These are phyloP conservation scores for Ylistrum balloti DNA, from an alignment of 1,140 invertebrate species.

Conservation along the genomic window DNA sequence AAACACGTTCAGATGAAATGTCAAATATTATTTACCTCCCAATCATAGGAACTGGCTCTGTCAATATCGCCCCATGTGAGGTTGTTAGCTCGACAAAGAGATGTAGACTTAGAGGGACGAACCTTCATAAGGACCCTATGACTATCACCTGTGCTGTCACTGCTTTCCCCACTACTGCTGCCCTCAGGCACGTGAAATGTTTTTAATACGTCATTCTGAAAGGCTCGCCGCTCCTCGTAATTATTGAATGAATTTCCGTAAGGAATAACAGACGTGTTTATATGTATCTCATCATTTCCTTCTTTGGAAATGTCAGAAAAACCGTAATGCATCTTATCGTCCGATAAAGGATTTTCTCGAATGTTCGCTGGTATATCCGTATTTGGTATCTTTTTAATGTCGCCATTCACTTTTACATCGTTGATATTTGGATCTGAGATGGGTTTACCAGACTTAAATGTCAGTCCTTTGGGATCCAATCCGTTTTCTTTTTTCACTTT, in stretches of 20 bases:
- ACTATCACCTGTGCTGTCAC: constrained; percentile 60
- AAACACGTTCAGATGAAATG: too few species aligned
- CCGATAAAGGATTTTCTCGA: constrained; percentile 63
- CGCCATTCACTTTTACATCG: constrained; percentile 51
- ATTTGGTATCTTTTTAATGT: constrained; percentile 56
- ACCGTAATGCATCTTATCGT: constrained; percentile 52
- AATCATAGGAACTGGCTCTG: neutral
- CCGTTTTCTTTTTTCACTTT: constrained; percentile 40
- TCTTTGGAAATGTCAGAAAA: constrained; percentile 35
- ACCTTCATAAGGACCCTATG: constrained; percentile 54
- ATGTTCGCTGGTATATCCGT: constrained; percentile 57
- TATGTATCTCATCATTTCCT: constrained; percentile 66
- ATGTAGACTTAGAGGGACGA: neutral
- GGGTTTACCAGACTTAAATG: constrained; percentile 57
- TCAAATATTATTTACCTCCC: neutral
- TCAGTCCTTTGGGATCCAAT: constrained; percentile 64
- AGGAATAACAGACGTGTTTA: constrained; percentile 68
- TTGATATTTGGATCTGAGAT: constrained; percentile 44
- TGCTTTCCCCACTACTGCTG: constrained; percentile 62
- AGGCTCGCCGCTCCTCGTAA: constrained; percentile 42
- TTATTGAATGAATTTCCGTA: constrained; percentile 52
- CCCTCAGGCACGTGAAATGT: constrained; percentile 54
- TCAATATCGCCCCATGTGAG: neutral
- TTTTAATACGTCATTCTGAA: constrained; percentile 52
- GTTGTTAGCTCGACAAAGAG: neutral